These are phyloP conservation scores for Chironomus striatipennis DNA, from an alignment of 1,140 invertebrate species.

Conservation along the genomic window DNA sequence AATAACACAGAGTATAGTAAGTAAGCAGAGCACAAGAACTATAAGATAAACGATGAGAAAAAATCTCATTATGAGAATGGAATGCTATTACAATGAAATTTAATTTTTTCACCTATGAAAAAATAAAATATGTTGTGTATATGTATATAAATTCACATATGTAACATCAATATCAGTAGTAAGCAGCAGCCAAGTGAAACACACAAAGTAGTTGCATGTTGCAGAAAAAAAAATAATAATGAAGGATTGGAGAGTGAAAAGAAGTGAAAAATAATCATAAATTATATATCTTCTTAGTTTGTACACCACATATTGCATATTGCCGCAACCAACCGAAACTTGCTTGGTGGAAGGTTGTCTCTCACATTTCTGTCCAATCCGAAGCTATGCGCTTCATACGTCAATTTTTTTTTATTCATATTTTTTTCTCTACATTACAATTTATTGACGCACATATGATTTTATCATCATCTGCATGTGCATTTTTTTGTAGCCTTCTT, in stretches of 20 bases:
- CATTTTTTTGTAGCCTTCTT: too few species aligned
- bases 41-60: background rate
- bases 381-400: too few species aligned
- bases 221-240: conserved; percentile 5
- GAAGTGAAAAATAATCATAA: conserved; percentile 14
- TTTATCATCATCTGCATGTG: too few species aligned
- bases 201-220: conserved; percentile 7
- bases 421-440: too few species aligned
- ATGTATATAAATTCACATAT: background rate
- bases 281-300: conserved; percentile 8
- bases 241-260: conserved; percentile 1
- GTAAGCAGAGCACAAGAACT: too few species aligned
- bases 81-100: background rate
- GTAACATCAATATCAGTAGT: background rate
- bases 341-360: too few species aligned
- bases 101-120: background rate
- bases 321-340: too few species aligned
- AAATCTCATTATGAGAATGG: background rate
- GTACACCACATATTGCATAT: background rate
- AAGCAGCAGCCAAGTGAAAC: too few species aligned
- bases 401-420: too few species aligned
- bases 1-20: too few species aligned
- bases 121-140: background rate
- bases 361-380: too few species aligned
- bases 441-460: too few species aligned